Conservation (phyloP, 2,113 vertebrate genomes). For the Puma concolor region DNA sequence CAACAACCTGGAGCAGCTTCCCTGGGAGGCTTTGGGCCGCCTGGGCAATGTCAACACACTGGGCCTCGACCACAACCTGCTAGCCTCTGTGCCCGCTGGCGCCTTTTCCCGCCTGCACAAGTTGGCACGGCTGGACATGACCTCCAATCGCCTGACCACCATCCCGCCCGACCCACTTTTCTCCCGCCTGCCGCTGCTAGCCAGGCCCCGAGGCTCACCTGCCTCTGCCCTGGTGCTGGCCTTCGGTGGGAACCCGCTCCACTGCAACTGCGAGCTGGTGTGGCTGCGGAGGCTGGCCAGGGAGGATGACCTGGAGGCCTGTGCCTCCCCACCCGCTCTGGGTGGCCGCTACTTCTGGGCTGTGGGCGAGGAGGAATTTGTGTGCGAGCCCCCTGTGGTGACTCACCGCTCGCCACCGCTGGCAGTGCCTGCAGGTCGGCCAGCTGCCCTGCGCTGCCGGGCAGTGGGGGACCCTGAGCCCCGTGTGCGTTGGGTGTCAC, state of each 20-base stretch:
- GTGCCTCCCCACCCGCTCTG: conserved; percentile 93
- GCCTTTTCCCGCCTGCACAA: conserved; percentile 97
- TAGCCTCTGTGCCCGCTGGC: conserved; percentile 94
- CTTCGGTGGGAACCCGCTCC: conserved; percentile 95
- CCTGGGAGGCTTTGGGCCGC: conserved; percentile 93
- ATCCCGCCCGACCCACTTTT: conserved; percentile 96
- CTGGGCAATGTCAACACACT: conserved; percentile 95
- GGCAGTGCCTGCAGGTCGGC: conserved; percentile 86
- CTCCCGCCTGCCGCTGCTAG: conserved; percentile 94
- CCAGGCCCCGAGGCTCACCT: conserved; percentile 92
- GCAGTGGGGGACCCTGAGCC: conserved; percentile 96
- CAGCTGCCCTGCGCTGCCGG: conserved; percentile 93
- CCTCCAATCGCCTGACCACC: conserved; percentile 97
- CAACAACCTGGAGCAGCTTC: conserved; percentile 93
- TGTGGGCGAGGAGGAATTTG: conserved; percentile 96
- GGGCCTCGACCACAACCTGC: conserved; percentile 96
- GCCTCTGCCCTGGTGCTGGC: conserved; percentile 92
- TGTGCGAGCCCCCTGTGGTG: conserved; percentile 96
- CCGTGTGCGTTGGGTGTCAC: conserved; percentile 94
- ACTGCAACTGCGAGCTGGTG: conserved; percentile 97
- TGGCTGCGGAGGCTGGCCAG: conserved; percentile 94
- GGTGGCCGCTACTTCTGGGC: conserved; percentile 97
- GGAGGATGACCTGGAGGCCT: conserved; percentile 95
- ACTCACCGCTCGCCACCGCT: conserved; percentile 90
- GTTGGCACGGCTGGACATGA: conserved; percentile 96